Evolutionary conservation across 30 jellyfish, hydroid and myxozoan genomes (phyloP), one percentile per base, ranked within the genome.

Genomic region (Hydractinia echinata): DNA sequence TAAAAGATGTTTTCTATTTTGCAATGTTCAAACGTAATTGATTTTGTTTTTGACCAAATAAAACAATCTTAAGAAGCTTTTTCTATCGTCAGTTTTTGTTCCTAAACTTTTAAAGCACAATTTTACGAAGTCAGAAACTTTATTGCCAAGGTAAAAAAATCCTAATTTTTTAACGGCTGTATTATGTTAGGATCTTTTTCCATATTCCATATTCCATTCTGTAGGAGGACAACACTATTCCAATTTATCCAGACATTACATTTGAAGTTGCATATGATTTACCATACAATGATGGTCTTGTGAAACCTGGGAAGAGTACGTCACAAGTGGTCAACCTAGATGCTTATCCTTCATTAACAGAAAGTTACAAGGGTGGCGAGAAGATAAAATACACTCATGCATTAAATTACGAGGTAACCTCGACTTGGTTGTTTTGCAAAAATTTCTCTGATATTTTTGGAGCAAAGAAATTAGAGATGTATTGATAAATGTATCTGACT

Each of bases 191-290:
- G 2, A 60, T 60, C 18, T 60, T 60, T 60, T 60, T 13, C 20
- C 20, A 16, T 60, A 13, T 68, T 72, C 72, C 39, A 0, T 18
- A 19, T 72, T 64, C 39, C 39, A 5, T 77, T 55, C 7, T 77
- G 66, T 5, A 77, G 85, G 94, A 88, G 61, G 88, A 90, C 53
- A 18, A 64, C 61, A 30, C 44, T 30, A 78, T 84, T 76, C 76
- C 77, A 0, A 50, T 61, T 55, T 84, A 70, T 64, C 89, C 88
- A 10, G 89, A 85, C 53, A 87, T 90, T 67, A 82, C 74, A 21
- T 90, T 90, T 70, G 94, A 76, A 76, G 81, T 82, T 7, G 30
- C 62, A 13, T 82, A 67, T 6, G 18, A 54, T 44, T 18, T 82
- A 20, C 89, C 87, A 16, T 80, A 80, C 60, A 79, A 79, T n/a